Evolutionary conservation across 2,113 vertebrate species (phyloP).

Genomic region (Lasiurus borealis): DNA sequence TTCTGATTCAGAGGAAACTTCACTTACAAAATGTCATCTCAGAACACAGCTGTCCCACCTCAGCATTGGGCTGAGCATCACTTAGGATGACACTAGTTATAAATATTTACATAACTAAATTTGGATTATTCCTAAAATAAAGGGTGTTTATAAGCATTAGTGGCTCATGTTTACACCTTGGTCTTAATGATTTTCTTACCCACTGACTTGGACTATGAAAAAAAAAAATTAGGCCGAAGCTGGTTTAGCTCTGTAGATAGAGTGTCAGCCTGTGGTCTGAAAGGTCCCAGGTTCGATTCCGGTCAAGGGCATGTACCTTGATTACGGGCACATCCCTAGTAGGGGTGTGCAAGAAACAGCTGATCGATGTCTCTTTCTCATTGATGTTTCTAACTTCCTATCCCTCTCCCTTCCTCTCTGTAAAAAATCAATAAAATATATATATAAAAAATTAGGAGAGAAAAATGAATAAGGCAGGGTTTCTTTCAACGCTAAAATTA

Average conservation of each 20-base stretch:
- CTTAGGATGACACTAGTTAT: background rate
- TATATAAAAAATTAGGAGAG: background rate
- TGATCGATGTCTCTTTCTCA: no score
- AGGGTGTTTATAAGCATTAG: background rate
- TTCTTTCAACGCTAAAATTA: background rate
- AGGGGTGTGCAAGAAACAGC: no score
- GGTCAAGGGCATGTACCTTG: no score
- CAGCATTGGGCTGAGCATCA: background rate
- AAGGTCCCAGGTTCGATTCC: no score
- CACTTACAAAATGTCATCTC: background rate
- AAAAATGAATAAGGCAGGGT: background rate
- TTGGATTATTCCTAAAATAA: conserved; percentile 25
- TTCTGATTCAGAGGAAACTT: conserved; percentile 29
- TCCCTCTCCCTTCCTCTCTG: no score
- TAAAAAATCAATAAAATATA: no score
- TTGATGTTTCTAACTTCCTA: no score
- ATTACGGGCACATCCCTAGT: no score
- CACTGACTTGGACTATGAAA: background rate
- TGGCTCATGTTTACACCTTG: background rate
- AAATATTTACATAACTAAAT: background rate
- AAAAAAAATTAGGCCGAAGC: background rate
- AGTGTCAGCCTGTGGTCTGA: no score
- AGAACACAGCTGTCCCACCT: background rate
- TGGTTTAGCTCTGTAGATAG: no score
- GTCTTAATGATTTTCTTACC: background rate